Evolutionary conservation across 1,140 invertebrate species (phyloP).

Genomic region (Conus ventricosus): DNA sequence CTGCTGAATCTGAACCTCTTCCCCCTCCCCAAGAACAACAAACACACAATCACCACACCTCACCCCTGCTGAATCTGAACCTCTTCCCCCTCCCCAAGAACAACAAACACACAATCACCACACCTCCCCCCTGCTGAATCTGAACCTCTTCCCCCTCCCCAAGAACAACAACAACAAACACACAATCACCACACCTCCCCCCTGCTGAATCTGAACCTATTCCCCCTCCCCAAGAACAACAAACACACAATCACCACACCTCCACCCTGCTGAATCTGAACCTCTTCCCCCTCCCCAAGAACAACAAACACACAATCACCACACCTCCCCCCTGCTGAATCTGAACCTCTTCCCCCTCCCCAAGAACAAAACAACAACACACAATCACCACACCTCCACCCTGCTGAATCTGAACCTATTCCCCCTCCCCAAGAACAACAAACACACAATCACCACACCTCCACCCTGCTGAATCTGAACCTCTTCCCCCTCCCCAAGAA

Average conservation of each 20-base stretch:
- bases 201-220: too few species aligned
- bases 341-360: too few species aligned
- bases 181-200: not conserved
- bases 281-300: not conserved
- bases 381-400: not conserved
- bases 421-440: not conserved
- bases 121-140: too few species aligned
- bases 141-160: too few species aligned
- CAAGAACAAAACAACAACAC: not conserved
- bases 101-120: not conserved
- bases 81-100: not conserved
- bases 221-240: not conserved
- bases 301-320: not conserved
- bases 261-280: too few species aligned
- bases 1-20: too few species aligned
- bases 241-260: not conserved
- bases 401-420: too few species aligned
- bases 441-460: not conserved
- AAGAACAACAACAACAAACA: not conserved
- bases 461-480: too few species aligned
- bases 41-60: not conserved
- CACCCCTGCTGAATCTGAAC: too few species aligned
- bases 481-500: not conserved
- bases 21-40: not conserved
- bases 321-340: too few species aligned